Percentiles rank a stretch among this genome's conserved stretches.
Evolutionary conservation across 2,113 vertebrate genomes (phyloP).

Genomic region (Otolemur garnettii): DNA sequence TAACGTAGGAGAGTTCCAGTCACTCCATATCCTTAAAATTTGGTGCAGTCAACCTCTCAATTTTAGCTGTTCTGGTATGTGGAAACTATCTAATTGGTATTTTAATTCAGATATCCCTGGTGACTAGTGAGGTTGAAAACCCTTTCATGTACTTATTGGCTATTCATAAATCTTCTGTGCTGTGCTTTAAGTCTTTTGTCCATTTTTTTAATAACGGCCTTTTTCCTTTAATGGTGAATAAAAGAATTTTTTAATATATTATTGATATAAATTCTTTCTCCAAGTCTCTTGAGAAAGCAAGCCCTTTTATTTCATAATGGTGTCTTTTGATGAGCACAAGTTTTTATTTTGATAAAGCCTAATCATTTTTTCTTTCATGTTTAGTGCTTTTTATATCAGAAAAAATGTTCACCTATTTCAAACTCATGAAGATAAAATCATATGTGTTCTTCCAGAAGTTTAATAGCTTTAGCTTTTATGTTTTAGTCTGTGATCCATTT

Average conservation of each 20-base stretch:
- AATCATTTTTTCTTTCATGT: background rate
- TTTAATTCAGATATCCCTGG: background rate
- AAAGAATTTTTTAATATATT: background rate
- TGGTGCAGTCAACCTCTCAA: background rate
- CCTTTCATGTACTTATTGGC: background rate
- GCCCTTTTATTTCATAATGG: background rate
- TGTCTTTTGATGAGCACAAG: background rate
- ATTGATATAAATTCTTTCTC: conserved; percentile 17
- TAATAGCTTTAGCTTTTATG: background rate
- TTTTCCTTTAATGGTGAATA: background rate
- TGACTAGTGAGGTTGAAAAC: background rate
- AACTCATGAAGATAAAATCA: background rate
- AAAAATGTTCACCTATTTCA: background rate
- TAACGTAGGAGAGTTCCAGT: background rate
- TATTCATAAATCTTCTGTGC: background rate
- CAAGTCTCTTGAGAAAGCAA: background rate
- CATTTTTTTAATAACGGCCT: background rate
- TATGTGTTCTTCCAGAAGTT: background rate
- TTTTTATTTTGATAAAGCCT: background rate
- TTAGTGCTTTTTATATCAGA: background rate
- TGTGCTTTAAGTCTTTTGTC: background rate
- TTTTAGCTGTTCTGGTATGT: background rate
- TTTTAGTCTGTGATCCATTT: background rate
- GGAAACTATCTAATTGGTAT: background rate
- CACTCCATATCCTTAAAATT: background rate